Evolutionary conservation across 2,888 invertebrate genomes (phyloP), one percentile per base, ranked within the genome.

Genomic region (Pardosa pseudoannulata): DNA sequence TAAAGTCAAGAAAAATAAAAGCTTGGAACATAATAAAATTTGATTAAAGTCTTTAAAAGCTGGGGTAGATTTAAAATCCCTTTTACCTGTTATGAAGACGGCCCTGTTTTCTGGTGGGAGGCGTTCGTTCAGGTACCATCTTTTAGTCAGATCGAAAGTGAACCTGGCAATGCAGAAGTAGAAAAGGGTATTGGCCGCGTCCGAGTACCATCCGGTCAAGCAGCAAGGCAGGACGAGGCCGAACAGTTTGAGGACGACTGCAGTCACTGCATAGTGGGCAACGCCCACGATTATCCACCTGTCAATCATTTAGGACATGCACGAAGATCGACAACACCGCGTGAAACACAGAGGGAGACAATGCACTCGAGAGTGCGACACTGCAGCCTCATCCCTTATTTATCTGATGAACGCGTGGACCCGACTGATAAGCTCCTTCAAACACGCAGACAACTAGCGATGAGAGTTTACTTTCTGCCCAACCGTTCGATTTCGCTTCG

Each of bases 81-180:
- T 1, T 19, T 23, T 67, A 67, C 67, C 67, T 67, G 67, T 67
- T 67, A 67, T 67, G 32, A 67, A 29, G 1, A 67, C 67, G 7
- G 67, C 67, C 9, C 67, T 67, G 19, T 67, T 67, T 32, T 67
- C 67, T n/a, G 32, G 32, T 7, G 31, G 67, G 19, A 67, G 7
- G 6, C 23, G 16, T 19, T 67, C 36, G 23, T 67, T 36, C 36
- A 67, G 23, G 36, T 32, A 23, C 32, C 36, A 67, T n/a, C 32
- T 32, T 19, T 19, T 67, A 6, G 36, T 36, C 27, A 32, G n/a
- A 6, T 67, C 67, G 9, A 67, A 36, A 11, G 31, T 36, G 19
- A 67, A 67, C 19, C 67, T 67, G 1, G 67, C 31, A 9, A 67
- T 19, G 32, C 19, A 31, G 27, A 67, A 19, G n/a, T 32, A 67